Percentiles rank a stretch among this genome's conserved stretches.
Evolutionary conservation across 2,113 vertebrate genomes (phyloP).

Genomic region (Syngnathus floridae): DNA sequence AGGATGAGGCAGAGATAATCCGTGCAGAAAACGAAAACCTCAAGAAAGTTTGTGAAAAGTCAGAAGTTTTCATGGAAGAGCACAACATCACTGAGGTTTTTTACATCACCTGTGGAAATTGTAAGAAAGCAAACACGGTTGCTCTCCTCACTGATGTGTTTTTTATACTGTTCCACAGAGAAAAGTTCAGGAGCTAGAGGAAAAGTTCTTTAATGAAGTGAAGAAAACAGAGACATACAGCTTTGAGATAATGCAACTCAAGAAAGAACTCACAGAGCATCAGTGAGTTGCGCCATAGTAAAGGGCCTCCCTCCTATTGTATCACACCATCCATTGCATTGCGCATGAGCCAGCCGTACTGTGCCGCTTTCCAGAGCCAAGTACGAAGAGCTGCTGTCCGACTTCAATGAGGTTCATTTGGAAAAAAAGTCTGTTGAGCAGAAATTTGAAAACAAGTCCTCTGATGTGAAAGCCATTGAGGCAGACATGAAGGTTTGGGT

Average conservation of each 20-base stretch:
- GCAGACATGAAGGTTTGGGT: constrained; percentile 70
- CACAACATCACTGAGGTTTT: constrained; percentile 68
- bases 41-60: constrained; percentile 65
- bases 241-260: constrained; percentile 67
- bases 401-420: constrained; percentile 65
- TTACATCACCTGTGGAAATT: constrained; percentile 1
- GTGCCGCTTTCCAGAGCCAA: constrained; percentile 63
- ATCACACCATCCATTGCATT: background rate
- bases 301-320: background rate
- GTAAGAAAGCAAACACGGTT: background rate
- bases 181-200: constrained; percentile 70
- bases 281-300: constrained; percentile 58
- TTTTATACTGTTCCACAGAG: constrained; percentile 60
- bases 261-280: constrained; percentile 63
- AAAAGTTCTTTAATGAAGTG: constrained; percentile 61
- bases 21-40: constrained; percentile 62
- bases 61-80: constrained; percentile 59
- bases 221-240: constrained; percentile 69
- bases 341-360: constrained; percentile 2
- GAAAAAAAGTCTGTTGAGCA: constrained; percentile 71
- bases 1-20: constrained; percentile 63
- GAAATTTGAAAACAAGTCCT: constrained; percentile 55
- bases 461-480: constrained; percentile 66
- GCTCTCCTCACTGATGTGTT: background rate
- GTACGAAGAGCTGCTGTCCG: constrained; percentile 65